Evolutionary conservation across 2,113 vertebrate species (phyloP), one percentile per base, ranked within the genome.

Genomic region (Arvicanthis niloticus): DNA sequence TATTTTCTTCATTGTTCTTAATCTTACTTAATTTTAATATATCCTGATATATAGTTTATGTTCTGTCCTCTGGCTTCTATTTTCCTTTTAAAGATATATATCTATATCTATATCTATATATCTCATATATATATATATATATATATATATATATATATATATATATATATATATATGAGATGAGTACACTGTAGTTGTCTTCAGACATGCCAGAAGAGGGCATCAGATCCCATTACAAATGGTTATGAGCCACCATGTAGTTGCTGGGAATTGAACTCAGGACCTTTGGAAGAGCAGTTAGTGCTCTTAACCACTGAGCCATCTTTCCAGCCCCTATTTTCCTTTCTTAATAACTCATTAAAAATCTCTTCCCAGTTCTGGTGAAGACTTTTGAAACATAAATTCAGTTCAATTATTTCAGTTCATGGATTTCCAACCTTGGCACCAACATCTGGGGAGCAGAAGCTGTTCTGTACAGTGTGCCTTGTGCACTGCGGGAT

Each of bases 1-100:
- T 76, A 53, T 94, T 97, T 95, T 92, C 53, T 34, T 90, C 34
- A 92, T 88, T 88, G 31, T 76, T 81, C 42, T 76, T 94, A 65
- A 80, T 21, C 21, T 70, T 82, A 78, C 8, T 53, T 80, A 72
- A 68, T 94, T 53, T 10, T 92, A 84, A 26, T 68, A 31, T 7
- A n/a, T 7, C 37, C 88, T 91, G 31, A n/a, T 80, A 22, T 81
- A 0, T 93, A 76, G 72, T n/a, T 17, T 89, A 24, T 45, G 24
- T 95, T 95, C 8, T 85, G 19, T 78, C 53, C 12, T 88, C 67
- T 58, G 26, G 76, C 45, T 87, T 45, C n/a, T 40, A 42, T 60
- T 96, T 88, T 89, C 5, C 37, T 60, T 84, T 84, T 45, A 45
- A 45, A 45, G 45, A 45, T n/a, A n/a, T n/a, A n/a, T n/a, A n/a